Evolutionary conservation across 2,113 vertebrate genomes (phyloP).

Genomic region (Pelecanoides urinatrix): DNA sequence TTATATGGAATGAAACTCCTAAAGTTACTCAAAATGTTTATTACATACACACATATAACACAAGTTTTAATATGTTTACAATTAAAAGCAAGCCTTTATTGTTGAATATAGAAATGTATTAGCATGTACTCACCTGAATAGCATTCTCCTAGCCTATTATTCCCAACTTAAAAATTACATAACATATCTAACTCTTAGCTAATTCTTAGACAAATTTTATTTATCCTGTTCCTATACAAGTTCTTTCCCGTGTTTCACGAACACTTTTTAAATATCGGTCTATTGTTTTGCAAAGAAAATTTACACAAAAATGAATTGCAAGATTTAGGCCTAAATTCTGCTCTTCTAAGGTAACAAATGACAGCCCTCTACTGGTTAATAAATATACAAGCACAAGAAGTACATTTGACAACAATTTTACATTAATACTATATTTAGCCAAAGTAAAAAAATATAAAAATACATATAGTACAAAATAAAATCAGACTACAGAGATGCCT

Average conservation of each 20-base stretch:
- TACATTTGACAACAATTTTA: not conserved
- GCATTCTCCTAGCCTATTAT: not conserved
- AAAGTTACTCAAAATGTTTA: not conserved
- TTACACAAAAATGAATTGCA: not conserved
- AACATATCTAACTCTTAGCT: not conserved
- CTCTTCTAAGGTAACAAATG: not conserved
- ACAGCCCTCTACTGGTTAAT: conserved; percentile 31
- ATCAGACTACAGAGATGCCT: not conserved
- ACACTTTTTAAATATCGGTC: not conserved
- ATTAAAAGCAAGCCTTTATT: not conserved
- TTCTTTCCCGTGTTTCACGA: not conserved
- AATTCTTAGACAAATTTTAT: not conserved
- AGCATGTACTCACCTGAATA: not conserved
- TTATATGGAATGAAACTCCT: not conserved
- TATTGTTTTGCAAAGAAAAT: not conserved
- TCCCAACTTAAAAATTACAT: not conserved
- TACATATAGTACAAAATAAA: not conserved
- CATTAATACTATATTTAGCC: not conserved
- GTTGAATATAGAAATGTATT: not conserved
- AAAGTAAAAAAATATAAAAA: not conserved
- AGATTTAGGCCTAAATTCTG: not conserved
- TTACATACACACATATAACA: not conserved
- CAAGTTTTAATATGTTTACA: not conserved
- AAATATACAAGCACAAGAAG: not conserved
- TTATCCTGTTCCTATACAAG: not conserved